These are phyloP conservation scores for Scaptomyza flava DNA, from an alignment of 2,888 invertebrate species.

Conservation along the genomic window DNA sequence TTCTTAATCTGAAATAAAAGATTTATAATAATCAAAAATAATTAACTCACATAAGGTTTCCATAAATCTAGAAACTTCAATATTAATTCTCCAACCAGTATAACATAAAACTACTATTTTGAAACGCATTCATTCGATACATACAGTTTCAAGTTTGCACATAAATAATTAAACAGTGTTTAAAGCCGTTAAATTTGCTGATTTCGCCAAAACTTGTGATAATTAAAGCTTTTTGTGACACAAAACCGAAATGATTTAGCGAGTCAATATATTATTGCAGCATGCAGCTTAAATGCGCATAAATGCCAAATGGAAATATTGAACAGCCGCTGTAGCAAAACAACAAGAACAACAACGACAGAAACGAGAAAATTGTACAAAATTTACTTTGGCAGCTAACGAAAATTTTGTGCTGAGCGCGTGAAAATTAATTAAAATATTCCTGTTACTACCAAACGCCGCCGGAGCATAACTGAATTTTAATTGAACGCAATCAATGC, in stretches of 20 bases:
- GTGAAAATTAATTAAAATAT: conserved; percentile 84
- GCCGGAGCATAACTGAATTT: conserved; percentile 83
- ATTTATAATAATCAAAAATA: too few species aligned
- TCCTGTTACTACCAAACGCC: conserved; percentile 73
- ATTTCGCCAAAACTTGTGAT: conserved; percentile 28
- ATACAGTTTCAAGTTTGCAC: neutral
- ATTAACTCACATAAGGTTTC: neutral
- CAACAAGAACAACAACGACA: conserved; percentile 18
- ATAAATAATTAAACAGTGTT: conserved; percentile 24
- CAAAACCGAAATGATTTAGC: conserved; percentile 31
- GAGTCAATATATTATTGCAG: conserved; percentile 38
- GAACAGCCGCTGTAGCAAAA: conserved; percentile 32
- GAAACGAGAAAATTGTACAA: conserved; percentile 36
- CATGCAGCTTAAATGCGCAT: conserved; percentile 46
- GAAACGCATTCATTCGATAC: neutral
- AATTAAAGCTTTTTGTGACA: conserved; percentile 51
- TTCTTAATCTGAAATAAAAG: too few species aligned
- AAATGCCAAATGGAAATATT: conserved; percentile 54
- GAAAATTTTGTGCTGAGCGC: conserved; percentile 81
- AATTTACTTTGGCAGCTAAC: conserved; percentile 58
- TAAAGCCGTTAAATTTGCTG: conserved; percentile 34
- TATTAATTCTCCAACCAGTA: neutral
- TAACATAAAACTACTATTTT: neutral
- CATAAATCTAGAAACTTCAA: neutral
- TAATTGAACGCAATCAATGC: conserved; percentile 85